phyloP scores from a whole-genome alignment of 37 sponge, comb jelly and placozoan genomes.

The Cliona cf. orientalis region DNA sequence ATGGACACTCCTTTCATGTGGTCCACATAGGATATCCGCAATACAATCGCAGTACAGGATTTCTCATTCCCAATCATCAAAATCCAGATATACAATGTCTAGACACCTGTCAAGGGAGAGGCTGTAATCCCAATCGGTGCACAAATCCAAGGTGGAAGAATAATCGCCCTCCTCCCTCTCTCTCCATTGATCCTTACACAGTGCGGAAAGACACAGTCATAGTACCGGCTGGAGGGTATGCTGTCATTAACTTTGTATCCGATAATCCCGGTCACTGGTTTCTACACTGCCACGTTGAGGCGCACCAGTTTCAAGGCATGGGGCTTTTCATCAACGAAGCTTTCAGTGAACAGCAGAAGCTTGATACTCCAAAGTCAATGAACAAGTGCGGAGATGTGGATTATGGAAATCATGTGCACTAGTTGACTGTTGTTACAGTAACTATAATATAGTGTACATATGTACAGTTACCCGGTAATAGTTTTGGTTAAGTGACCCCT shows the following conservation, averaged over 20 bases:
- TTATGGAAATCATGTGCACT: not conserved
- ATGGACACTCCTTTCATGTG: constrained; percentile 59
- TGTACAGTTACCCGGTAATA: too few species aligned
- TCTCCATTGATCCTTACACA: not conserved
- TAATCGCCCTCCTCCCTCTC: not conserved
- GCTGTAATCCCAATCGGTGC: not conserved
- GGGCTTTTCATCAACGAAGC: constrained; percentile 52
- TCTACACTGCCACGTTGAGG: constrained; percentile 83
- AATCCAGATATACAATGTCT: constrained; percentile 35
- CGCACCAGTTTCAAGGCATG: constrained; percentile 78
- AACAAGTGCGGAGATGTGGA: constrained; percentile 12
- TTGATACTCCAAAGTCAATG: constrained; percentile 1
- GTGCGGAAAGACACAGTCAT: constrained; percentile 78
- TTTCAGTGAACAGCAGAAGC: not conserved
- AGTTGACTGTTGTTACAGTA: too few species aligned
- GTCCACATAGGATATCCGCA: constrained; percentile 21
- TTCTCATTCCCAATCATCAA: not conserved
- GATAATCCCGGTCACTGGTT: constrained; percentile 86
- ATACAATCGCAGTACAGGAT: constrained; percentile 15
- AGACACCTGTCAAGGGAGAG: not conserved
- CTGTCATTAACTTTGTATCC: constrained; percentile 50
- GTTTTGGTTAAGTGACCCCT: too few species aligned
- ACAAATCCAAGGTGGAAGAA: constrained; percentile 30
- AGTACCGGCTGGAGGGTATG: constrained; percentile 76
- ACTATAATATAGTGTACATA: too few species aligned